Percentiles rank a stretch among this genome's conserved stretches.
Conservation (phyloP, 2,888 invertebrate species). For the Campoletis raptor region DNA sequence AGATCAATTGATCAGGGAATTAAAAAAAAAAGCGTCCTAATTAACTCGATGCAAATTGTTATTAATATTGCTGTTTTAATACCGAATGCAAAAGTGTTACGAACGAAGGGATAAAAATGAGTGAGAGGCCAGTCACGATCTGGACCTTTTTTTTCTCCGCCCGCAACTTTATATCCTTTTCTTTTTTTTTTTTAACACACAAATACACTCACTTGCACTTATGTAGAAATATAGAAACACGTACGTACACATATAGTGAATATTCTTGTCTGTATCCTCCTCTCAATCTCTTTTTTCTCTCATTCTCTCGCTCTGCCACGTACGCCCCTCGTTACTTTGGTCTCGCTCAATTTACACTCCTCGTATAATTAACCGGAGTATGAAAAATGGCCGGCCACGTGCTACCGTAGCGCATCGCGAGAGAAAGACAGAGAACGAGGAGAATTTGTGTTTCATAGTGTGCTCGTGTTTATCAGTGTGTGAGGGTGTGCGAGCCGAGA, state of each 20-base stretch:
- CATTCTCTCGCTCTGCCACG: conserved; percentile 60
- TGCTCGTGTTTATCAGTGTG: conserved; percentile 23
- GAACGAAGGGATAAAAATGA: conserved; percentile 41
- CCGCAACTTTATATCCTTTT: conserved; percentile 56
- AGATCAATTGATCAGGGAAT: not conserved
- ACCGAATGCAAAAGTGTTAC: conserved; percentile 12
- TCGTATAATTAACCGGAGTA: conserved; percentile 81
- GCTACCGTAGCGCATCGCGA: conserved; percentile 76
- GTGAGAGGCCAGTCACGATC: conserved; percentile 52
- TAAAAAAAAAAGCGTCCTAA: not conserved
- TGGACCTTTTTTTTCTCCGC: conserved; percentile 20
- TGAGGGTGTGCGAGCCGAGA: conserved; percentile 59
- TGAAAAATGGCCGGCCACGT: conserved; percentile 82
- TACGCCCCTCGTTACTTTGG: conserved; percentile 76
- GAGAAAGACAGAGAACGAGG: conserved; percentile 36
- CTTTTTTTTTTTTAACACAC: not conserved
- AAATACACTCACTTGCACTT: not conserved
- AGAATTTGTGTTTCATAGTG: conserved; percentile 28
- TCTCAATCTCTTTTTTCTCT: conserved; percentile 35
- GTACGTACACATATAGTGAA: conserved; percentile 25
- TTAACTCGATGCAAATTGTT: conserved; percentile 11
- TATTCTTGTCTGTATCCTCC: conserved; percentile 49
- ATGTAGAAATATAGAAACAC: not conserved
- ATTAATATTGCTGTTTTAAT: conserved; percentile 11
- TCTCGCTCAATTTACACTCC: conserved; percentile 80